Conservation (phyloP, 1,140 invertebrate genomes). For the Lordiphosa clarofinis region DNA sequence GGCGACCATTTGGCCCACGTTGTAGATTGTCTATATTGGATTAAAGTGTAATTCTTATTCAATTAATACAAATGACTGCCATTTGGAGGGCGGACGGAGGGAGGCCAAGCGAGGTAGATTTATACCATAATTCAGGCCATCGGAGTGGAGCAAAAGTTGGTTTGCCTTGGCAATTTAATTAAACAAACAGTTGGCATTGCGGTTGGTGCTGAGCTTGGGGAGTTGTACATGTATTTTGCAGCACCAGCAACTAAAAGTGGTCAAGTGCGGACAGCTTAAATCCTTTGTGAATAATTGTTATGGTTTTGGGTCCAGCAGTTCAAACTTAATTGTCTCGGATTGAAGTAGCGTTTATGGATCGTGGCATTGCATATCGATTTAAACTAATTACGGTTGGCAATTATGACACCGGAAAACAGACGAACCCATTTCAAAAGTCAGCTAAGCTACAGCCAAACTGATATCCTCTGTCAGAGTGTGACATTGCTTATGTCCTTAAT, state of each 20-base stretch:
- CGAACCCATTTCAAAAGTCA: slow-evolving; percentile 3
- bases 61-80: slow-evolving; percentile 64
- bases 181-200: slow-evolving; percentile 66
- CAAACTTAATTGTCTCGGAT: slow-evolving; percentile 63
- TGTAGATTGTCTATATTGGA: slow-evolving; percentile 53
- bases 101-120: slow-evolving; percentile 13
- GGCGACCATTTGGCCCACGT: slow-evolving; percentile 40
- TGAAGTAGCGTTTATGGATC: slow-evolving; percentile 13
- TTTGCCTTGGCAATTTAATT: slow-evolving; percentile 68
- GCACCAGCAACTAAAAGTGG: slow-evolving; percentile 37
- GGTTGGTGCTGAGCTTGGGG: slow-evolving; percentile 58
- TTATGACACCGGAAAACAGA: neutral
- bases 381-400: slow-evolving; percentile 49
- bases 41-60: slow-evolving; percentile 59
- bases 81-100: neutral
- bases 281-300: slow-evolving; percentile 76
- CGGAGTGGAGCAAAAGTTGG: slow-evolving; percentile 2
- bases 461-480: slow-evolving; percentile 30
- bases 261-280: slow-evolving; percentile 70
- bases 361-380: slow-evolving; percentile 49
- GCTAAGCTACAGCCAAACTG: slow-evolving; percentile 16
- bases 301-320: slow-evolving; percentile 51
- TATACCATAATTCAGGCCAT: slow-evolving; percentile 41
- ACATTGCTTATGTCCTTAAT: slow-evolving; percentile 52
- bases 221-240: slow-evolving; percentile 58